These are phyloP conservation scores for Trematocara unimaculatum DNA, from an alignment of 2,113 vertebrate genomes.

Conservation along the genomic window DNA sequence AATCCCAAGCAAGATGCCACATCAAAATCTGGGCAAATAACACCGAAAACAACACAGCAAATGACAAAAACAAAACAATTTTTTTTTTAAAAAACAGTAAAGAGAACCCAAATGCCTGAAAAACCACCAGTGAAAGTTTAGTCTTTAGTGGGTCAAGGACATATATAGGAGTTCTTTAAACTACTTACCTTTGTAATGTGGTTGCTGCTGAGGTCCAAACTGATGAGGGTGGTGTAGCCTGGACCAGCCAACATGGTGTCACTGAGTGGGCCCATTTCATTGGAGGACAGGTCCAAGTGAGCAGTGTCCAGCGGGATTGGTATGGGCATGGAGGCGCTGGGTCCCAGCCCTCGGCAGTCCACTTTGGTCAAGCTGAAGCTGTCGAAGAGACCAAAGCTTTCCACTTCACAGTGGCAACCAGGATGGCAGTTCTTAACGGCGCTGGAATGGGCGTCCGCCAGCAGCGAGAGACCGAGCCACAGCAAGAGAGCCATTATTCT, in stretches of 20 bases:
- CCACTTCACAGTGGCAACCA: constrained; percentile 87
- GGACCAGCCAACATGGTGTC: constrained; percentile 89
- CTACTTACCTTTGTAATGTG: constrained; percentile 74
- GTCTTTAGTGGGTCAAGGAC: neutral
- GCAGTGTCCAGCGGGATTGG: constrained; percentile 91
- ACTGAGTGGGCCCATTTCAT: constrained; percentile 79
- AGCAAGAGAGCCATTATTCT: constrained; percentile 57
- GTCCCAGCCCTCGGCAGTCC: constrained; percentile 84
- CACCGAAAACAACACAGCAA: neutral
- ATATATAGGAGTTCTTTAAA: neutral
- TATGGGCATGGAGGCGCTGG: constrained; percentile 76
- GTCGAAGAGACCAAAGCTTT: constrained; percentile 93
- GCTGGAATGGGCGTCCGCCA: constrained; percentile 35
- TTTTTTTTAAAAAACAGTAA: neutral
- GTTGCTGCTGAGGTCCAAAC: constrained; percentile 91
- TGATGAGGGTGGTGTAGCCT: constrained; percentile 91
- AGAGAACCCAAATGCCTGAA: neutral
- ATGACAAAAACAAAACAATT: neutral
- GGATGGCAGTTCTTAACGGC: constrained; percentile 82
- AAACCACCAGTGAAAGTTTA: neutral
- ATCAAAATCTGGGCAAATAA: neutral
- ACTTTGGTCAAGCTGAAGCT: constrained; percentile 96
- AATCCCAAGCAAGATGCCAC: neutral
- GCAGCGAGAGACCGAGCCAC: constrained; percentile 48
- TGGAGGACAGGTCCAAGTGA: constrained; percentile 89